Evolutionary conservation across 2,888 invertebrate genomes (phyloP).

Genomic region (Callyntrura guangdongensis): DNA sequence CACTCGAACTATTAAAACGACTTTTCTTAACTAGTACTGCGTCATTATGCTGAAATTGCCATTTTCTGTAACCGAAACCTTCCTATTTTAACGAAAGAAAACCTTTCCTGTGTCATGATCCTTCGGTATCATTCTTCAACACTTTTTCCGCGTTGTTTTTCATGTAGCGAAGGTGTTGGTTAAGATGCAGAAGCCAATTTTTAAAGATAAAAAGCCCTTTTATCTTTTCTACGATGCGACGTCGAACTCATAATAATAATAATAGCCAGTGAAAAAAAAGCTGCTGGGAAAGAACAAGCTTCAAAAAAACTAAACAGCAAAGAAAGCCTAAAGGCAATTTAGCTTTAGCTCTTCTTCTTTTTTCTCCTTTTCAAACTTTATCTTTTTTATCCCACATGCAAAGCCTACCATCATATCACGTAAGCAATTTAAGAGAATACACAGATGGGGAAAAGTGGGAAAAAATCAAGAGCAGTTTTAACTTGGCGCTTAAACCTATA

Average conservation of each 20-base stretch:
- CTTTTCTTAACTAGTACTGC: too few relatives aligned
- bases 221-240: background rate
- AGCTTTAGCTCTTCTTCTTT: background rate
- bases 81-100: too few relatives aligned
- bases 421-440: constrained; percentile 2
- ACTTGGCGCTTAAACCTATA: background rate
- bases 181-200: background rate
- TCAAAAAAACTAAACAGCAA: background rate
- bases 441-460: constrained; percentile 5
- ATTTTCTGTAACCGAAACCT: too few relatives aligned
- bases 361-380: background rate
- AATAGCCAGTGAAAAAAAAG: background rate
- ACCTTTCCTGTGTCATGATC: background rate
- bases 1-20: too few relatives aligned
- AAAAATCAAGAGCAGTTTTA: constrained; percentile 46
- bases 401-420: constrained; percentile 21
- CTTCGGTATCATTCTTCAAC: background rate
- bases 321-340: constrained; percentile 50
- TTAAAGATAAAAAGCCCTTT: background rate
- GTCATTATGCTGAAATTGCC: too few relatives aligned
- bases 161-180: constrained; percentile 21
- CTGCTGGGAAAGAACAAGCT: background rate
- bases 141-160: constrained; percentile 1
- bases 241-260: background rate
- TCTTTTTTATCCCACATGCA: constrained; percentile 32